Evolutionary conservation across 2,113 vertebrate species (phyloP), one percentile per base, ranked within the genome.

Genomic region (Tinamus guttatus): DNA sequence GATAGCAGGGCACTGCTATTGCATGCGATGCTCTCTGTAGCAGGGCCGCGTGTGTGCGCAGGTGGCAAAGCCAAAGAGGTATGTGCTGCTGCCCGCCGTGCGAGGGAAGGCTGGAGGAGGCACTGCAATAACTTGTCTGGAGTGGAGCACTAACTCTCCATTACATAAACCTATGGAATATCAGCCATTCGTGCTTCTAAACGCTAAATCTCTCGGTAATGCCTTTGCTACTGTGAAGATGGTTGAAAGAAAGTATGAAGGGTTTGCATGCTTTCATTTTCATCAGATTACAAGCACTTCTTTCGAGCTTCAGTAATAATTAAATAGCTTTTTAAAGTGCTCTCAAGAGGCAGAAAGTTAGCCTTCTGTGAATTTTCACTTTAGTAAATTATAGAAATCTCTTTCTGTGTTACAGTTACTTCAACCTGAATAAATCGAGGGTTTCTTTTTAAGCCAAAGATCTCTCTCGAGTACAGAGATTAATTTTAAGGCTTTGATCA

Each of bases 331-430:
- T 47, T 77, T 27, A 40, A 94, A 93, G 68, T 65, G 71, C 64
- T 85, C 54, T 90, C 27, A 15, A 47, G 63, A 89, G 82, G 20
- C 34, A 62, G 27, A 67, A 90, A 86, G 52, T 81, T 67, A 87
- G 49, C 74, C 58, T 87, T 81, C 34, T 69, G 73, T 67, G 79
- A 90, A 76, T 85, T 93, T 92, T 90, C 59, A 52, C 32, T 90
- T 78, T 8, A 77, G 15, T 69, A 0, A 80, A 45, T 76, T 87
- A 62, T 11, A 73, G 49, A 93, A 17, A 20, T 76, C 63, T 82
- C 27, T 73, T 89, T 87, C 59, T 28, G 73, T 82, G 14, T 65
- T 85, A 43, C 17, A 40, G 7, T 87, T 91, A 62, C 63, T 89
- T 93, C 47, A 80, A 2, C 52, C 58, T 74, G 59, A 85, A 79